Conservation (phyloP, 2,113 vertebrate species). For the Oreochromis aureus region DNA sequence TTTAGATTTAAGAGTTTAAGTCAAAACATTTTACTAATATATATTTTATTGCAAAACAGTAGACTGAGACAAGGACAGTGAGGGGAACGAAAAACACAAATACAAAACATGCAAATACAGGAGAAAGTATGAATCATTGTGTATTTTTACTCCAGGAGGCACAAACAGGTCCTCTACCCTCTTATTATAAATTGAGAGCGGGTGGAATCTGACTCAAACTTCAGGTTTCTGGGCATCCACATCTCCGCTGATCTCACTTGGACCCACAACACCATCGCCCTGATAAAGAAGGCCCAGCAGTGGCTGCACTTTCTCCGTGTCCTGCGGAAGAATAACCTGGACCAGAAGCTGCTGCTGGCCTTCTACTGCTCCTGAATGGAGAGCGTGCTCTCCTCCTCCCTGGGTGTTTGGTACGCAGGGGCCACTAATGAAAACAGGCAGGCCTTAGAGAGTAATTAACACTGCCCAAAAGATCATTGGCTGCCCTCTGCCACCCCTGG, state of each 20-base stretch:
- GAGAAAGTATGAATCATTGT: background rate
- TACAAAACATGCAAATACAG: background rate
- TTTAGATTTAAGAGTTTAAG: background rate
- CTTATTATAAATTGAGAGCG: background rate
- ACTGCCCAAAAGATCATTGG: background rate
- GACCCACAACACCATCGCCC: background rate
- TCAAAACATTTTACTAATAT: background rate
- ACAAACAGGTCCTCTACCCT: background rate
- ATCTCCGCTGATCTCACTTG: background rate
- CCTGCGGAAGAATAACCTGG: background rate
- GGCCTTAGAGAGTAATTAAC: background rate
- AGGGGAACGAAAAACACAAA: background rate
- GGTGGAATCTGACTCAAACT: background rate
- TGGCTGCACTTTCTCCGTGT: background rate
- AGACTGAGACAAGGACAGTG: background rate
- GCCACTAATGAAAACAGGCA: background rate
- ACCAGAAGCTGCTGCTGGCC: background rate
- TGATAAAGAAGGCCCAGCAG: background rate
- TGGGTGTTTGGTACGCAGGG: background rate
- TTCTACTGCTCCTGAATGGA: accelerated
- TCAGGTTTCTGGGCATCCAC: background rate
- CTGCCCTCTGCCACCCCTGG: background rate
- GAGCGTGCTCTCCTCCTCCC: background rate
- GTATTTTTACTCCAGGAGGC: background rate
- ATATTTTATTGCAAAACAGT: background rate